These are phyloP conservation scores for Hydrolagus colliei DNA, from an alignment of 2,797 vertebrate species.

Conservation along the genomic window DNA sequence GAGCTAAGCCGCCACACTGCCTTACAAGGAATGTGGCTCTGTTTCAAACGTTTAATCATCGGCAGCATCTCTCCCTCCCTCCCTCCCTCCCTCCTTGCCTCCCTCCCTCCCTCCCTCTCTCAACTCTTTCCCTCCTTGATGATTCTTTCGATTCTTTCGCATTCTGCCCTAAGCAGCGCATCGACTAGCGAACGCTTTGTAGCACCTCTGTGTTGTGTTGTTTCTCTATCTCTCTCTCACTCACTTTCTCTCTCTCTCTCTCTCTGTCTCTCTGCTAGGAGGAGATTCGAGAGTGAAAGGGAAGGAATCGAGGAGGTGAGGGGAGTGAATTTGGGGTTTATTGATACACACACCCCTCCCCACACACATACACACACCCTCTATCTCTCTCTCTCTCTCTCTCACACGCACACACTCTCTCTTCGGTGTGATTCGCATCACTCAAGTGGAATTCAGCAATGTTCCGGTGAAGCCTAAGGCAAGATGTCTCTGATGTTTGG, in stretches of 20 bases:
- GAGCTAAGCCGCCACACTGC: constrained; percentile 45
- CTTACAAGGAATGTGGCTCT: constrained; percentile 63
- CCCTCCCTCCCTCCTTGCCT: neutral
- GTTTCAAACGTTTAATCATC: constrained; percentile 36
- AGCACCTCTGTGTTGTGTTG: no score
- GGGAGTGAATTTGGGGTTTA: neutral
- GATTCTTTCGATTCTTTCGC: neutral
- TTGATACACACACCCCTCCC: neutral
- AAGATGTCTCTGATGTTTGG: constrained; percentile 70
- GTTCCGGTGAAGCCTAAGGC: constrained; percentile 22
- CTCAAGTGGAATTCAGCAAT: neutral
- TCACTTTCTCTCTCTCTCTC: no score
- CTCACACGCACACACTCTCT: neutral
- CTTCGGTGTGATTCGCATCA: neutral
- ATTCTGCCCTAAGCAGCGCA: neutral
- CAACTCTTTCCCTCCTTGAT: neutral
- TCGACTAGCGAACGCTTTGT: no score
- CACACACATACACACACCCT: no score
- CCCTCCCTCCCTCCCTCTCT: neutral
- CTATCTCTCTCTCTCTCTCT: no score
- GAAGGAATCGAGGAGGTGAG: no score
- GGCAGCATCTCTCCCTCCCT: constrained; percentile 1
- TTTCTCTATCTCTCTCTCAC: no score
- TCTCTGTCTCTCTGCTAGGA: no score
- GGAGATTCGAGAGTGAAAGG: no score